Percentiles rank a stretch among this genome's conserved stretches.
These are phyloP conservation scores for Camponotus fellah DNA, from an alignment of 2,888 invertebrate genomes.

Conservation along the genomic window DNA sequence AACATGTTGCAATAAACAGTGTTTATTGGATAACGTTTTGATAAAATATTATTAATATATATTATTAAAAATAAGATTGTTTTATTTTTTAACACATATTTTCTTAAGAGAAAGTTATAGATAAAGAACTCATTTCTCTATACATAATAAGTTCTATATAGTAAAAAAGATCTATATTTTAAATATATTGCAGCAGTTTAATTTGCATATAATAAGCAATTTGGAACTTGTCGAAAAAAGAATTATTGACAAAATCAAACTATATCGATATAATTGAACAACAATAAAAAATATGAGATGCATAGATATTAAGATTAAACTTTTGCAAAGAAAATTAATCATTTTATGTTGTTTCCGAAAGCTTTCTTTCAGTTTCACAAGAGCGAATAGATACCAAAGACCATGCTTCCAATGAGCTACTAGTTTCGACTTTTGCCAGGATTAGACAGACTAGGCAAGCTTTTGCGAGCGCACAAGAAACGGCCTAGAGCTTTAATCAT, in stretches of 20 bases:
- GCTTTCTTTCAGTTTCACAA: background rate
- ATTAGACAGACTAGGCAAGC: background rate
- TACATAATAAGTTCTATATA: background rate
- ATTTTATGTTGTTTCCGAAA: background rate
- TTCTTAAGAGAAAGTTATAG: background rate
- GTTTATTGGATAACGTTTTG: background rate
- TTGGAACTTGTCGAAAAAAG: background rate
- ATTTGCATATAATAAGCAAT: background rate
- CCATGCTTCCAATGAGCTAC: background rate
- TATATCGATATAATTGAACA: background rate
- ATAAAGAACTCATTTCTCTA: background rate
- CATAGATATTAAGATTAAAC: background rate
- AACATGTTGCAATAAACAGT: background rate
- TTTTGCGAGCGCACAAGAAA: constrained; percentile 39
- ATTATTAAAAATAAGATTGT: background rate
- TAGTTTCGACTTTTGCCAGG: background rate
- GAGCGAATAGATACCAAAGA: background rate
- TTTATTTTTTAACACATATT: background rate
- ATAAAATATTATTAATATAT: constrained; percentile 2
- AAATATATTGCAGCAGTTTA: background rate
- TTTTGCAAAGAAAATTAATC: background rate
- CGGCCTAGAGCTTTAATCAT: constrained; percentile 71
- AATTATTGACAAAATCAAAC: background rate
- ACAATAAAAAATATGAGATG: background rate
- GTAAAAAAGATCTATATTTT: background rate